A percentile compares a stretch with the other conserved stretches of the same genome.
Conservation (phyloP, 1,140 invertebrate genomes). For the Drosophila jambulina region DNA sequence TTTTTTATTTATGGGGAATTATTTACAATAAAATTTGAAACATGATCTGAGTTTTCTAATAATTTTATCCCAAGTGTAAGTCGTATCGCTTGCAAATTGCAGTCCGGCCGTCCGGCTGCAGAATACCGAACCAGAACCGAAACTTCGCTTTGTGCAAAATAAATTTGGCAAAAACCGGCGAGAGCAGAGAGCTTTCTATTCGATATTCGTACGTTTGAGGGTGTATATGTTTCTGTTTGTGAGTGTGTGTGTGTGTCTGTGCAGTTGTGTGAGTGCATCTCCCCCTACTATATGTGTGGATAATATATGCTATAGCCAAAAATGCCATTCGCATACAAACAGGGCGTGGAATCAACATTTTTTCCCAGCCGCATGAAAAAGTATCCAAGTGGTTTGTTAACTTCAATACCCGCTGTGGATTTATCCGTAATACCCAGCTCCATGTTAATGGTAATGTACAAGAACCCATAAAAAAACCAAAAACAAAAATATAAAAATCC, state of each 20-base stretch:
- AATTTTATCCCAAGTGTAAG: background rate
- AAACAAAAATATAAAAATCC: constrained; percentile 6
- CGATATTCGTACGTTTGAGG: constrained; percentile 35
- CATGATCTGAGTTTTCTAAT: too few relatives aligned
- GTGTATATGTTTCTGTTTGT: background rate
- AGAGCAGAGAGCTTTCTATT: constrained; percentile 48
- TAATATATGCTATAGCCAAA: constrained; percentile 70
- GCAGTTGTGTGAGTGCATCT: constrained; percentile 47
- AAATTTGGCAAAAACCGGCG: constrained; percentile 58
- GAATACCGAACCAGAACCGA: constrained; percentile 32
- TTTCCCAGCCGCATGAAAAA: constrained; percentile 85
- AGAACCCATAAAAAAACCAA: constrained; percentile 32
- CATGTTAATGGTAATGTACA: constrained; percentile 85
- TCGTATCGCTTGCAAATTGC: constrained; percentile 63
- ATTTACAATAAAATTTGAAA: background rate
- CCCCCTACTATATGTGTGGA: constrained; percentile 53
- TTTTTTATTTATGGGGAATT: background rate
- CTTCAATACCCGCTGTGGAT: constrained; percentile 85
- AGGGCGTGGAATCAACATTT: constrained; percentile 85
- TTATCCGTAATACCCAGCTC: constrained; percentile 85
- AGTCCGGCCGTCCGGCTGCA: constrained; percentile 25
- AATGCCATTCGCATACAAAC: constrained; percentile 71
- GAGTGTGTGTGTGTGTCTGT: constrained; percentile 11
- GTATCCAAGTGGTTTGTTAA: constrained; percentile 85
- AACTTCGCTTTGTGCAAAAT: constrained; percentile 73